Conservation (phyloP, 1,140 invertebrate genomes). For the Drosophila bipectinata region DNA sequence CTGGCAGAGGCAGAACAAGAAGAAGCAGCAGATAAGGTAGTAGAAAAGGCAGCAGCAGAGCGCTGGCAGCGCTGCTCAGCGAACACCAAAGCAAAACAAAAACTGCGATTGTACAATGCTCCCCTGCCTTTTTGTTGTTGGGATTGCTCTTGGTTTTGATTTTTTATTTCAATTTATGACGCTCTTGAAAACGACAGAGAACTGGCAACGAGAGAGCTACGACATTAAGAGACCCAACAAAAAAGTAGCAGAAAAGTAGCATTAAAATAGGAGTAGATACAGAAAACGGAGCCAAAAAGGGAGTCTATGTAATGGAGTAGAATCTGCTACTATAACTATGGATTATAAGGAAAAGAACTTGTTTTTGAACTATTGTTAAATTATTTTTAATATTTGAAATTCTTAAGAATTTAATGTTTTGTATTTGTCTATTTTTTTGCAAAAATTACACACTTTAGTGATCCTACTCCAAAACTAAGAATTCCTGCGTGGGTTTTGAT, state of each 20-base stretch:
- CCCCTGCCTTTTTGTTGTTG: slow-evolving; percentile 33
- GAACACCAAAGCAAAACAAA: slow-evolving; percentile 79
- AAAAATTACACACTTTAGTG: neutral
- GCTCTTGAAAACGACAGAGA: slow-evolving; percentile 21
- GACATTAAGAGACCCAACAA: slow-evolving; percentile 18
- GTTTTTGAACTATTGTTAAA: neutral
- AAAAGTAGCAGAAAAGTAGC: slow-evolving; percentile 30
- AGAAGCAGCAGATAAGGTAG: slow-evolving; percentile 10
- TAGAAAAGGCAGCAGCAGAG: slow-evolving; percentile 23
- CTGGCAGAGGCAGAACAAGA: slow-evolving; percentile 9
- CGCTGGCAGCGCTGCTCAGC: slow-evolving; percentile 52
- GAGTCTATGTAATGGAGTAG: neutral
- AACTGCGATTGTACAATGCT: slow-evolving; percentile 63
- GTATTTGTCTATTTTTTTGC: too few relatives aligned
- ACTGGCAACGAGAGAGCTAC: slow-evolving; percentile 9
- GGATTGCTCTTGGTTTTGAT: slow-evolving; percentile 27
- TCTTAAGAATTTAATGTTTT: too few relatives aligned
- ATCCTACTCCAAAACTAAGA: neutral
- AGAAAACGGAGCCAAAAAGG: slow-evolving; percentile 1
- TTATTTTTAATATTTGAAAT: too few relatives aligned
- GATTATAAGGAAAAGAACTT: neutral
- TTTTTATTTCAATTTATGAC: slow-evolving; percentile 22
- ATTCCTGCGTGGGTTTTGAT: neutral
- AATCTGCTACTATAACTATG: neutral
- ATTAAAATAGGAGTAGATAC: slow-evolving; percentile 30